Evolutionary conservation across 1,140 invertebrate genomes (phyloP).

Genomic region (Drosophila bocki): DNA sequence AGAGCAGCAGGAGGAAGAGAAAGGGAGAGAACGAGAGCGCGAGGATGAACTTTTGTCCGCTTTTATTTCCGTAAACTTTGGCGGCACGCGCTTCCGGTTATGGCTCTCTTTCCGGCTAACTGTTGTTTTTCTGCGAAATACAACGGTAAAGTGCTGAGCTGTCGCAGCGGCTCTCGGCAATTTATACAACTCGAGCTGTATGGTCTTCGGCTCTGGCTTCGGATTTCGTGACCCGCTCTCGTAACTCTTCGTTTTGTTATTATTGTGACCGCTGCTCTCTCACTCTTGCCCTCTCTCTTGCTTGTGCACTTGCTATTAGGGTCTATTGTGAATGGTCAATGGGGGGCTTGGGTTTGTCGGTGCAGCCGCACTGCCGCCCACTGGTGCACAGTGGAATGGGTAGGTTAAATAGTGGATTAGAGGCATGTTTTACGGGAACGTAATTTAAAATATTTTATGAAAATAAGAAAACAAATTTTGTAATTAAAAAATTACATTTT

Average conservation of each 20-base stretch:
- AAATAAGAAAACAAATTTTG: no score
- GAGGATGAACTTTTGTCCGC: slow-evolving; percentile 56
- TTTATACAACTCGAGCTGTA: slow-evolving; percentile 59
- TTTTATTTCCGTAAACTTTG: slow-evolving; percentile 82
- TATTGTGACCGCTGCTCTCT: slow-evolving; percentile 33
- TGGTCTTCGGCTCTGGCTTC: slow-evolving; percentile 38
- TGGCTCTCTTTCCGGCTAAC: slow-evolving; percentile 34
- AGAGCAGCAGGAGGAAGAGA: background rate
- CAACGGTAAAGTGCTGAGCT: slow-evolving; percentile 63
- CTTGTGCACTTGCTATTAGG: slow-evolving; percentile 14
- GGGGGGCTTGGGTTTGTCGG: slow-evolving; percentile 9
- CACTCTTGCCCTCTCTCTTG: slow-evolving; percentile 6
- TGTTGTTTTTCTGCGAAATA: slow-evolving; percentile 62
- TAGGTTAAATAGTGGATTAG: background rate
- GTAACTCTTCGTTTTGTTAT: slow-evolving; percentile 77
- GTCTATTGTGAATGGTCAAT: slow-evolving; percentile 35
- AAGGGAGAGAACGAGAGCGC: slow-evolving; percentile 4
- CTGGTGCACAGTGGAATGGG: slow-evolving; percentile 4
- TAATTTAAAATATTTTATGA: no score
- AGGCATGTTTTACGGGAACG: no score
- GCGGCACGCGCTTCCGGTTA: slow-evolving; percentile 73
- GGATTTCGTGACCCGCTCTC: slow-evolving; percentile 58
- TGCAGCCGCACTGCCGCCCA: slow-evolving; percentile 16
- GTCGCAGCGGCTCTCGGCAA: slow-evolving; percentile 50
- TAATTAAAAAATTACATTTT: no score